Percentiles rank a stretch among this genome's conserved stretches.
Evolutionary conservation across 2,113 vertebrate species (phyloP).

Genomic region (Dromiciops gliroides): DNA sequence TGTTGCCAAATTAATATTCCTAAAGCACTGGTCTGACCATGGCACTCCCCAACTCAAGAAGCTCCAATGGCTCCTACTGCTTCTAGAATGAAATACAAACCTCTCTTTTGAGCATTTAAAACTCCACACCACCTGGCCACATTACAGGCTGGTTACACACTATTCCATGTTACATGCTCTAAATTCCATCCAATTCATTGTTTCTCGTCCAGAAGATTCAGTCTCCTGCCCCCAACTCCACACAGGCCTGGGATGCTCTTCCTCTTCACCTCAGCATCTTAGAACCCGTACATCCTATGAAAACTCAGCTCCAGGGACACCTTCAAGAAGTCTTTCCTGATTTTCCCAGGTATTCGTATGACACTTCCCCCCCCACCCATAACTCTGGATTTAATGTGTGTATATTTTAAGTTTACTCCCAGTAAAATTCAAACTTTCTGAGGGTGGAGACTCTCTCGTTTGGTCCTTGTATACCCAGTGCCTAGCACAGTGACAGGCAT

Average conservation of each 20-base stretch:
- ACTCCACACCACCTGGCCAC: neutral
- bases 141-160: neutral
- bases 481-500: conserved; percentile 5
- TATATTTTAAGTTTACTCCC: conserved; percentile 39
- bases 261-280: neutral
- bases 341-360: neutral
- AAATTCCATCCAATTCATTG: neutral
- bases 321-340: neutral
- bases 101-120: neutral
- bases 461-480: conserved; percentile 33
- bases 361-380: neutral
- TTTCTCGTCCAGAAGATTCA: neutral
- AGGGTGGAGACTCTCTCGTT: conserved; percentile 32
- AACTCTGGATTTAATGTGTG: neutral
- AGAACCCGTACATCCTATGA: neutral
- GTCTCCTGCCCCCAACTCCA: neutral
- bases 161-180: neutral
- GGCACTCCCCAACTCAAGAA: neutral
- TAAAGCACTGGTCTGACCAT: neutral
- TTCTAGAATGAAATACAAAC: neutral
- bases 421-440: conserved; percentile 34
- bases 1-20: neutral
- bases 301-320: neutral
- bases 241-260: neutral
- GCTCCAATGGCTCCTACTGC: neutral